Conservation (phyloP, 2,113 vertebrate species). For the Etia nguti region DNA sequence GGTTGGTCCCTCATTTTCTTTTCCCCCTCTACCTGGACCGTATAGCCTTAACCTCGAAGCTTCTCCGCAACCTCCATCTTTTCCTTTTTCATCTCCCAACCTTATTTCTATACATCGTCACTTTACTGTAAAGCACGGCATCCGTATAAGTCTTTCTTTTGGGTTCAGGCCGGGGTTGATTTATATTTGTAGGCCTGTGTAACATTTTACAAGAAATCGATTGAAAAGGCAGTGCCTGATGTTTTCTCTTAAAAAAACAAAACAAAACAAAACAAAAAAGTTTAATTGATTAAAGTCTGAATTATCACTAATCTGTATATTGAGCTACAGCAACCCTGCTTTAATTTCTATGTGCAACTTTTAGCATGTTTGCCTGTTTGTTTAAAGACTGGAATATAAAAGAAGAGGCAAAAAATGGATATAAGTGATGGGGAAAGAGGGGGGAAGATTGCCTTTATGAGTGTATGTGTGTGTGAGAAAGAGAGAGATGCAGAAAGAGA, state of each 20-base stretch:
- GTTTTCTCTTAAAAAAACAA: constrained; percentile 1
- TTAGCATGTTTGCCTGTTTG: not conserved
- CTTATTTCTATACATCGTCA: not conserved
- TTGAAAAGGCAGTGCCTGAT: not conserved
- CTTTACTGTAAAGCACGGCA: not conserved
- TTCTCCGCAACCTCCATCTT: not conserved
- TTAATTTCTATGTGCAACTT: not conserved
- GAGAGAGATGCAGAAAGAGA: not conserved
- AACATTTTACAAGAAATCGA: constrained; percentile 3
- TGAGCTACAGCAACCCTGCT: not conserved
- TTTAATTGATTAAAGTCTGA: not conserved
- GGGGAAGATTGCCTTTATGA: constrained; percentile 22
- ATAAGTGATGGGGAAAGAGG: not conserved
- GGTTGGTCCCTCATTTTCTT: constrained; percentile 25
- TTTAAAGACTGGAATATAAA: not conserved
- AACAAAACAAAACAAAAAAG: not conserved
- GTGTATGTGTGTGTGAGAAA: not conserved
- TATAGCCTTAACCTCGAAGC: not conserved
- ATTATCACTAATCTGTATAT: not conserved
- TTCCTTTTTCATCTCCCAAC: not conserved
- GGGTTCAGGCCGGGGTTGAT: not conserved
- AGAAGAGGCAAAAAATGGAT: not conserved
- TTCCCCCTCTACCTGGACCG: constrained; percentile 21
- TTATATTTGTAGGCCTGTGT: not conserved
- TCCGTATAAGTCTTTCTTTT: not conserved